Conservation (phyloP, 2,888 invertebrate species). For the Agrotis puta region DNA sequence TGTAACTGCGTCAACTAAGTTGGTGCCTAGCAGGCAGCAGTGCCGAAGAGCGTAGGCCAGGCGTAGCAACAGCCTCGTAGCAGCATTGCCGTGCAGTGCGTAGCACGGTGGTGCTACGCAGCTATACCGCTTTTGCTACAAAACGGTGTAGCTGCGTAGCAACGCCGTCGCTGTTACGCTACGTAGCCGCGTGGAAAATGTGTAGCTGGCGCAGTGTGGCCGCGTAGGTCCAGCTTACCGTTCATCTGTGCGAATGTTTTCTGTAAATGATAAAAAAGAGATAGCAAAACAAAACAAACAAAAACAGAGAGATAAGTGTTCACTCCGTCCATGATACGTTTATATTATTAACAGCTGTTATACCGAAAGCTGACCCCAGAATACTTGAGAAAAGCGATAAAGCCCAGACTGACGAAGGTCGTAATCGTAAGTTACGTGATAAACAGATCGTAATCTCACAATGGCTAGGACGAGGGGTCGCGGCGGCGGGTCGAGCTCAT, state of each 20-base stretch:
- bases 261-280: too few species aligned
- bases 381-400: constrained; percentile 6
- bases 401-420: constrained; percentile 14
- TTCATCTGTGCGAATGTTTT: too few species aligned
- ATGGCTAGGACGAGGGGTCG: constrained; percentile 57
- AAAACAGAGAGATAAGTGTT: too few species aligned
- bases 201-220: background rate
- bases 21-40: background rate
- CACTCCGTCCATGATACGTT: too few species aligned
- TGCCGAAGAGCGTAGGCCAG: background rate
- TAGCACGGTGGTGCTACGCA: too few species aligned
- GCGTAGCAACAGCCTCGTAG: background rate
- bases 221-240: background rate
- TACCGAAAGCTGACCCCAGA: background rate
- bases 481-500: constrained; percentile 42
- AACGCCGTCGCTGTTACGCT: too few species aligned
- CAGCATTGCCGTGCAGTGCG: background rate
- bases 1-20: background rate
- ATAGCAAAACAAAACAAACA: too few species aligned
- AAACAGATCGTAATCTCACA: constrained; percentile 71
- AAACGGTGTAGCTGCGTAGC: background rate
- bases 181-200: background rate
- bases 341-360: background rate
- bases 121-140: too few species aligned
- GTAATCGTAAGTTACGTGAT: constrained; percentile 61